These are phyloP conservation scores for Biston betularia DNA, from an alignment of 2,888 invertebrate genomes.

Conservation along the genomic window DNA sequence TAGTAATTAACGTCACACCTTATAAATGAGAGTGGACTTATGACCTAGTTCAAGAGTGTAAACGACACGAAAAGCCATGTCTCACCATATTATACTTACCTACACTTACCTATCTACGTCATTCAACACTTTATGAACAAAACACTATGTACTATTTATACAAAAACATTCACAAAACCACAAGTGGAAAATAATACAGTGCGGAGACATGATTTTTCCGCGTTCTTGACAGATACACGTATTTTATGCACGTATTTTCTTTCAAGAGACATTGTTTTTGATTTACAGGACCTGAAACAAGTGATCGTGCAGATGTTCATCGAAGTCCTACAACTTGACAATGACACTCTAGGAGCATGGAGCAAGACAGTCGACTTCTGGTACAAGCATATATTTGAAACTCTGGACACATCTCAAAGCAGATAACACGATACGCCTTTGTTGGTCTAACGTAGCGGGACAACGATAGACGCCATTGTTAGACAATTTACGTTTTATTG, in stretches of 20 bases:
- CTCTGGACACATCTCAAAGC: conserved; percentile 53
- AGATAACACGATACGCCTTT: conserved; percentile 56
- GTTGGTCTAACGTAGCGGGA: conserved; percentile 27
- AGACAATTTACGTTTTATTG: conserved; percentile 39
- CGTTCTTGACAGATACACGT: not conserved
- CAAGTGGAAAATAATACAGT: too few relatives aligned
- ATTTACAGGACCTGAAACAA: conserved; percentile 73
- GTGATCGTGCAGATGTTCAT: conserved; percentile 79
- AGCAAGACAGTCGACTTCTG: conserved; percentile 78
- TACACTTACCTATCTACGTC: too few relatives aligned
- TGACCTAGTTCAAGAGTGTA: too few relatives aligned
- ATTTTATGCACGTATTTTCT: too few relatives aligned
- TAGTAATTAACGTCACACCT: too few relatives aligned
- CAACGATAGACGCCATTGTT: conserved; percentile 34
- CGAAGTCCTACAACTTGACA: conserved; percentile 73
- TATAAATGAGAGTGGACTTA: too few relatives aligned
- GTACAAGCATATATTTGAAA: conserved; percentile 77
- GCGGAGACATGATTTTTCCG: not conserved
- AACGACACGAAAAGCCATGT: too few relatives aligned
- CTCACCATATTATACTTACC: too few relatives aligned
- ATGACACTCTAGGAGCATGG: conserved; percentile 73
- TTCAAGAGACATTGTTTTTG: conserved; percentile 3
- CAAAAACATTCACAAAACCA: too few relatives aligned
- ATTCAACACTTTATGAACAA: too few relatives aligned
- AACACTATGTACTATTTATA: too few relatives aligned